Base-by-base conservation (phyloP, 2,888 invertebrate species). In the Tetropium fuscum region DNA sequence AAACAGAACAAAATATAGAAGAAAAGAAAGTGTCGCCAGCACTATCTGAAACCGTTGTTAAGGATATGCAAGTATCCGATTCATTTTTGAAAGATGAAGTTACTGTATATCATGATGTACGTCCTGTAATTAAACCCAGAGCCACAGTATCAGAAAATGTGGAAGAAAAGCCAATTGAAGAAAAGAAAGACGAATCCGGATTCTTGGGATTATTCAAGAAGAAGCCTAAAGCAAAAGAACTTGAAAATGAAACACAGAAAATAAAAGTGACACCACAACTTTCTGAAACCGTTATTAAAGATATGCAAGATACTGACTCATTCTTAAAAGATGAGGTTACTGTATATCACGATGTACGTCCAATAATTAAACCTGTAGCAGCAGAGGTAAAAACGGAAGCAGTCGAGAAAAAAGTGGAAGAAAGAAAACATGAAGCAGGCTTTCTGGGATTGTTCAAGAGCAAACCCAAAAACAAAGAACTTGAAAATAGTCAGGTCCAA, bases 161-260 rank as follows among this genome's bases (percentile, higher is more conserved):
- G 5, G 5, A 15, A 1, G n/a, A 25, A 13, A 10, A 8, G 1
- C 7, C 27, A 41, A 30, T 27, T 6, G 34, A 44, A 7, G 38
- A 54, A 20, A 30, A 47, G 55, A 63, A 55, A 25, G 25, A 51
- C 18, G 19, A 32, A n/a, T 41, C 38, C 5, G 66, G 69, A 36
- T 60, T 72, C 41, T 66, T 71, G 27, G 72, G 74, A 16, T 44
- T 71, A 8, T 76, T 76, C 41, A 62, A 67, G 8, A 76, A 75
- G 54, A 76, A 76, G 55, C 25, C 61, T 4, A 71, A 69, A 48
- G 66, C 71, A 32, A 61, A 69, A 13, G 66, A 69, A 61, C 57
- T 55, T 15, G 48, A 53, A 51, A 13, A 6, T 15, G 48, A 53
- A 45, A 13, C 7, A 40, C 11, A 36, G 22, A 15, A 11, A 32